Evolutionary conservation across 2,888 invertebrate genomes (phyloP).

Genomic region (Heliconius ismenius): DNA sequence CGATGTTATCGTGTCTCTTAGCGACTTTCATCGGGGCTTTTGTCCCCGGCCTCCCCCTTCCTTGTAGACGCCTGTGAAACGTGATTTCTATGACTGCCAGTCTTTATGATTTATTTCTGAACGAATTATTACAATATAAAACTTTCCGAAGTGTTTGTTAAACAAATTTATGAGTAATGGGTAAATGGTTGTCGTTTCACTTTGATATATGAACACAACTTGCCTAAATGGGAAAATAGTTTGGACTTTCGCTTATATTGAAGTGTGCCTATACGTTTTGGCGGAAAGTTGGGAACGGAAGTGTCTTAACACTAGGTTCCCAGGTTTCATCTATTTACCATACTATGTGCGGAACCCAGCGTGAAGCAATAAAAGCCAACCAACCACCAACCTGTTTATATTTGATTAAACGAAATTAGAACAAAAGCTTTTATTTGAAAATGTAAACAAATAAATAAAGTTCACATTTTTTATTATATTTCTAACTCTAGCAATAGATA

Average conservation of each 20-base stretch:
- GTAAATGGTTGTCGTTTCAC: conserved; percentile 43
- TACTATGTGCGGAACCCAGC: no score
- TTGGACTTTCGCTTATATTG: conserved; percentile 17
- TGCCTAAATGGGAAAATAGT: conserved; percentile 37
- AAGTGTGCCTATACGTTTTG: background rate
- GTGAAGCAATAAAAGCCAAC: no score
- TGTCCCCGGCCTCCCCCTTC: conserved; percentile 62
- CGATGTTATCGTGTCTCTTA: conserved; percentile 77
- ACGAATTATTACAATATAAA: conserved; percentile 53
- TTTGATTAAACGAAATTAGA: no score
- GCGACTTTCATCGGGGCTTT: conserved; percentile 78
- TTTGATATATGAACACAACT: conserved; percentile 51
- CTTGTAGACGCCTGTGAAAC: conserved; percentile 62
- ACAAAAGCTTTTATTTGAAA: background rate
- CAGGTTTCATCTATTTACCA: no score
- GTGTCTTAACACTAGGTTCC: no score
- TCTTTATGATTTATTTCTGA: conserved; percentile 69
- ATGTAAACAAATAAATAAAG: background rate
- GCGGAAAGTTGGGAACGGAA: no score
- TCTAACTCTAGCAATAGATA: background rate
- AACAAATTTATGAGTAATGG: conserved; percentile 52
- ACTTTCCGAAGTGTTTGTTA: conserved; percentile 57
- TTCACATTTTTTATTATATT: background rate
- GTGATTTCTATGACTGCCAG: conserved; percentile 69
- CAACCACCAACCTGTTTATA: no score